phyloP scores from a whole-genome alignment of 2,113 vertebrate species.

The Anoura caudifer region DNA sequence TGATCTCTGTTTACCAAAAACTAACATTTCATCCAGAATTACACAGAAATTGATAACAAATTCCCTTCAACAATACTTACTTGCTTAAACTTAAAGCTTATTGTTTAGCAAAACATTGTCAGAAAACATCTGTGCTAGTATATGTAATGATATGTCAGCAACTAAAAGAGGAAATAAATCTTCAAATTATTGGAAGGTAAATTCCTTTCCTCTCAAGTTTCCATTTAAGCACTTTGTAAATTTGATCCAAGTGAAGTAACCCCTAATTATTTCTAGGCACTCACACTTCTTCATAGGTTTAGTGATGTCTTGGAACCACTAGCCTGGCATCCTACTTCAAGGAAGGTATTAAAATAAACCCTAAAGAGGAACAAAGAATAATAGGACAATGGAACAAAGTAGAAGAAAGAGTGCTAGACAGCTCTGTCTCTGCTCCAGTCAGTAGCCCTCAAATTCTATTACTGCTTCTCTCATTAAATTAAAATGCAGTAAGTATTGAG shows the following conservation, averaged over 20 bases:
- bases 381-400: not conserved
- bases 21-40: not conserved
- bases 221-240: not conserved
- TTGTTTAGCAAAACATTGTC: not conserved
- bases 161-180: not conserved
- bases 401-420: not conserved
- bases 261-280: not conserved
- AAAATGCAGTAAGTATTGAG: slow-evolving; percentile 46
- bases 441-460: not conserved
- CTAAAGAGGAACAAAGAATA: not conserved
- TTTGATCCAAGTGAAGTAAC: not conserved
- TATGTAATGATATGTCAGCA: not conserved
- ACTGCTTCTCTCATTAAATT: slow-evolving; percentile 46
- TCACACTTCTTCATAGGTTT: not conserved
- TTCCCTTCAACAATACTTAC: not conserved
- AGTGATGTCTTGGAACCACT: not conserved
- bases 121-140: not conserved
- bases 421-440: not conserved
- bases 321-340: not conserved
- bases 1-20: slow-evolving; percentile 1
- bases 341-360: not conserved
- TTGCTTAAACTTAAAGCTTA: not conserved
- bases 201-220: slow-evolving; percentile 11
- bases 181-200: not conserved
- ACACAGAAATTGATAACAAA: not conserved